Percentiles rank a stretch among this genome's conserved stretches.
phyloP scores from a whole-genome alignment of 2,888 invertebrate genomes.

The Drosophila bunnanda region DNA sequence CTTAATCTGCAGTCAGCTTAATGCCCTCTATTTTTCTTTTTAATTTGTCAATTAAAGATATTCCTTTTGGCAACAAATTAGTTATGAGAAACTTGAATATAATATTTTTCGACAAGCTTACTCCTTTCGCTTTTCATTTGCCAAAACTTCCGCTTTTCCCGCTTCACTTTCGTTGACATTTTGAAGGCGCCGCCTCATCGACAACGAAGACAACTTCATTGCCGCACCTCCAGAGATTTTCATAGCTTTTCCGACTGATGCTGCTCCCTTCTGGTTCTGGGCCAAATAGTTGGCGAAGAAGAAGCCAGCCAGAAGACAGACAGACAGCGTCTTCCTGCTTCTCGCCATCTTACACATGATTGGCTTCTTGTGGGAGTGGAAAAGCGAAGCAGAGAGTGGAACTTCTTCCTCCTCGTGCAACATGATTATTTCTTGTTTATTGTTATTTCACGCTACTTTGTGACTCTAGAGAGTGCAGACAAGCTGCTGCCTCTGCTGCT shows the following conservation, averaged over 20 bases:
- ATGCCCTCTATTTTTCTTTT: too few relatives aligned
- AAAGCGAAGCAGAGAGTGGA: slow-evolving; percentile 10
- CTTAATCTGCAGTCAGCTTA: background rate
- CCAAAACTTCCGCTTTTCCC: slow-evolving; percentile 26
- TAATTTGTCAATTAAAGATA: background rate
- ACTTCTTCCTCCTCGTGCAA: slow-evolving; percentile 50
- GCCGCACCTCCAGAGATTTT: slow-evolving; percentile 24
- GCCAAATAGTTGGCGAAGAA: slow-evolving; percentile 56
- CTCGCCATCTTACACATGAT: slow-evolving; percentile 74
- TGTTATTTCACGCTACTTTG: slow-evolving; percentile 75
- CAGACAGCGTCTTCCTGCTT: slow-evolving; percentile 36
- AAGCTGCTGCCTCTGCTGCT: slow-evolving; percentile 3
- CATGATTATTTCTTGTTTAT: slow-evolving; percentile 79
- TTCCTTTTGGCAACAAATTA: background rate
- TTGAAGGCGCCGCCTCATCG: slow-evolving; percentile 59
- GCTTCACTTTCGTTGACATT: slow-evolving; percentile 72
- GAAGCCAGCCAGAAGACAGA: slow-evolving; percentile 4
- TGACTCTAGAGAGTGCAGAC: slow-evolving; percentile 13
- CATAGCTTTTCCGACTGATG: background rate
- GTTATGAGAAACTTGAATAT: background rate
- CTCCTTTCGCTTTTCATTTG: slow-evolving; percentile 33
- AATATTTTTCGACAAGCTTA: background rate
- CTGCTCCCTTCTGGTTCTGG: slow-evolving; percentile 9
- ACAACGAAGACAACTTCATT: slow-evolving; percentile 24
- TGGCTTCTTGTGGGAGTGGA: slow-evolving; percentile 54